phyloP scores from a whole-genome alignment of 2,797 vertebrate genomes.

The Australoheros facetus region DNA sequence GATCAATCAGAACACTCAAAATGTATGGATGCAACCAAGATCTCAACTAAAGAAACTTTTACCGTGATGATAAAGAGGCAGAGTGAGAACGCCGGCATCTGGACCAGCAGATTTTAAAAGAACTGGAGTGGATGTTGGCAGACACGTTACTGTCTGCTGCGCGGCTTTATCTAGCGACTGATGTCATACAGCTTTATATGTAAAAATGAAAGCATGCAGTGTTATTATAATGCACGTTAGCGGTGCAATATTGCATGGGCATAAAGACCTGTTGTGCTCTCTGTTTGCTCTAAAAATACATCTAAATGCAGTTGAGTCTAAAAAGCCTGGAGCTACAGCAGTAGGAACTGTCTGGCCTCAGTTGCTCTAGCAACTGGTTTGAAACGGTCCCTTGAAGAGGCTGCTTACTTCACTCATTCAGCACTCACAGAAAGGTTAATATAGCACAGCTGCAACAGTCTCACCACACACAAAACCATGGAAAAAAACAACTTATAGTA shows the following conservation, averaged over 20 bases:
- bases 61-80: neutral
- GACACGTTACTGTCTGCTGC: neutral
- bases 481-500: constrained; percentile 19
- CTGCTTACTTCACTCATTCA: constrained; percentile 55
- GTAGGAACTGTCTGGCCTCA: constrained; percentile 60
- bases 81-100: neutral
- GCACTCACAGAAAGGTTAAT: constrained; percentile 49
- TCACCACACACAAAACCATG: constrained; percentile 40
- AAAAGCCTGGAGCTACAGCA: constrained; percentile 57
- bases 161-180: neutral
- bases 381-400: constrained; percentile 52
- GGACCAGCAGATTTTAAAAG: neutral
- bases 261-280: constrained; percentile 32
- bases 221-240: neutral
- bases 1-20: neutral
- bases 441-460: constrained; percentile 40
- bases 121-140: constrained; percentile 4
- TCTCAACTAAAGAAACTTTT: neutral
- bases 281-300: constrained; percentile 50
- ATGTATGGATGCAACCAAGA: neutral
- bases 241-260: neutral
- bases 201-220: neutral
- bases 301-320: constrained; percentile 49
- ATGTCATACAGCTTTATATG: neutral
- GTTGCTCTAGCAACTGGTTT: constrained; percentile 72